phyloP scores from a whole-genome alignment of 2,888 invertebrate genomes.

The Girardia tigrina region DNA sequence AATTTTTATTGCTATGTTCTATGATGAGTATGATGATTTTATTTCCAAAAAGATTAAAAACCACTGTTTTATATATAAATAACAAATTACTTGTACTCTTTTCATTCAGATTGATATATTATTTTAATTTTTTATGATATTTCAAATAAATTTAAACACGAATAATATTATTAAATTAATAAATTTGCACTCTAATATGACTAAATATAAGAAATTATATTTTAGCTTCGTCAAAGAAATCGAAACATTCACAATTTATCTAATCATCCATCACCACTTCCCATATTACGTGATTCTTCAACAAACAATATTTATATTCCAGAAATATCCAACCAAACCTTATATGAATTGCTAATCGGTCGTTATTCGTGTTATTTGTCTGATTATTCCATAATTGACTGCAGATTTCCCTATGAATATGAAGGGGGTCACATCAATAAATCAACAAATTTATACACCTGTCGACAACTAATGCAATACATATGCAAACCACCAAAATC shows the following conservation, averaged over 20 bases:
- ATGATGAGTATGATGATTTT: too few species aligned
- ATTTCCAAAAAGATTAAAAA: too few species aligned
- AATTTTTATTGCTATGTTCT: too few species aligned
- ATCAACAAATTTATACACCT: conserved; percentile 23
- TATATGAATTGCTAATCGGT: conserved; percentile 1
- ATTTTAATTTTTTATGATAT: too few species aligned
- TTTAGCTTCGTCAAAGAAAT: not conserved
- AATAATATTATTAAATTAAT: too few species aligned
- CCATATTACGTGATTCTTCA: not conserved
- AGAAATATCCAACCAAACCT: conserved; percentile 27
- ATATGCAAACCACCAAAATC: not conserved
- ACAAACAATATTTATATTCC: not conserved
- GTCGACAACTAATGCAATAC: conserved; percentile 21
- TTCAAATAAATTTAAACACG: too few species aligned
- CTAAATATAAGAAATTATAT: too few species aligned
- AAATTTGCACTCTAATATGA: too few species aligned
- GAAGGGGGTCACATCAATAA: conserved; percentile 26
- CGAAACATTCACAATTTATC: not conserved
- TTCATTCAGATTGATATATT: too few species aligned
- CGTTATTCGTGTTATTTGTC: conserved; percentile 17
- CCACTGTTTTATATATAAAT: too few species aligned
- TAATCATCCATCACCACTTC: not conserved
- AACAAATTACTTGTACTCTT: too few species aligned
- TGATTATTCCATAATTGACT: conserved; percentile 27
- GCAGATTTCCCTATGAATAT: conserved; percentile 31